Evolutionary conservation across 1,140 invertebrate species (phyloP).

Genomic region (Heliconius eleuchia): DNA sequence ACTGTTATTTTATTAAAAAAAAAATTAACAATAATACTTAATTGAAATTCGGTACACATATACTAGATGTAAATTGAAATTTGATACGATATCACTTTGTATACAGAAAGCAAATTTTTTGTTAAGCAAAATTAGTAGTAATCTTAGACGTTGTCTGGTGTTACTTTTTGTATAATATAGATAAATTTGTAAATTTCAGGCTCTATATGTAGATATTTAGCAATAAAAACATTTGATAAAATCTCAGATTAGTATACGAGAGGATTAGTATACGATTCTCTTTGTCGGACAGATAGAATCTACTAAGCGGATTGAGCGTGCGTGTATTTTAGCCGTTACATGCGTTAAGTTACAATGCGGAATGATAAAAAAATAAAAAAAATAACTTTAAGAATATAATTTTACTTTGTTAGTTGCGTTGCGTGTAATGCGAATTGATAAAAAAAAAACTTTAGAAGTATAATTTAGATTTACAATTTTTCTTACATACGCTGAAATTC

Average conservation of each 20-base stretch:
- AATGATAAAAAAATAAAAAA: neutral
- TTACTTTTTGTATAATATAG: neutral
- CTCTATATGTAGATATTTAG: neutral
- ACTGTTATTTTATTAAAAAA: conserved; percentile 38
- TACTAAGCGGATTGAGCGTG: conserved; percentile 48
- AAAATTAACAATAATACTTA: conserved; percentile 24
- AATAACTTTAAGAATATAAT: neutral
- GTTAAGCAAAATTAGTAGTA: neutral
- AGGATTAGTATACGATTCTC: conserved; percentile 28
- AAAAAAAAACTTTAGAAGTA: no score
- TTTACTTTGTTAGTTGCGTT: no score
- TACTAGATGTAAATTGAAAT: neutral
- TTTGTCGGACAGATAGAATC: conserved; percentile 35
- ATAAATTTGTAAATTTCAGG: no score
- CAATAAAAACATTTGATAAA: neutral
- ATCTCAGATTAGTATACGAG: conserved; percentile 9
- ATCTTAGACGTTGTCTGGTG: neutral
- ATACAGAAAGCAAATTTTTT: neutral
- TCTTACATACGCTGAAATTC: no score
- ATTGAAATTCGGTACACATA: conserved; percentile 7
- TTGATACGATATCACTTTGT: neutral
- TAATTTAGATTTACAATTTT: no score
- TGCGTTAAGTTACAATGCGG: conserved; percentile 25
- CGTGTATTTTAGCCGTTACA: conserved; percentile 49
- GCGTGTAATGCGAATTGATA: no score